Evolutionary conservation across 2,888 invertebrate species (phyloP).

Genomic region (Lissocephala sabroskyi): DNA sequence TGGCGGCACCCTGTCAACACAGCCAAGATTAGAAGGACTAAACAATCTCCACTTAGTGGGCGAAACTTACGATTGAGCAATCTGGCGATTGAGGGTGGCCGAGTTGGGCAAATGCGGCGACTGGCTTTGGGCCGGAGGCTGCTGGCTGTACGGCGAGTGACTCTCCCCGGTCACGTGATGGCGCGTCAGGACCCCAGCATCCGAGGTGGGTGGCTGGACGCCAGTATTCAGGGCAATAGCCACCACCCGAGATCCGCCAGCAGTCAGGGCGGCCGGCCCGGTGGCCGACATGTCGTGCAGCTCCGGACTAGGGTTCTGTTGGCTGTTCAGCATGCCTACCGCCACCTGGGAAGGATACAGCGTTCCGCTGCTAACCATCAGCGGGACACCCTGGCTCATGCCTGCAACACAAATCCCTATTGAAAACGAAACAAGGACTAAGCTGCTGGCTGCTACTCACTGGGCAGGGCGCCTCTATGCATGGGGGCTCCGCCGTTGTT

Average conservation of each 20-base stretch:
- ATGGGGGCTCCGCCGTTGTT: conserved; percentile 61
- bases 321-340: conserved; percentile 32
- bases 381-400: conserved; percentile 50
- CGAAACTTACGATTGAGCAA: conserved; percentile 73
- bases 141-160: conserved; percentile 66
- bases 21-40: too few species aligned
- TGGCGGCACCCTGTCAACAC: conserved; percentile 74
- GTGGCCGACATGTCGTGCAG: conserved; percentile 68
- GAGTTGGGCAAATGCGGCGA: conserved; percentile 74
- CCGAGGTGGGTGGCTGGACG: conserved; percentile 36
- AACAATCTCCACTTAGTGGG: too few species aligned
- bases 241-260: conserved; percentile 33
- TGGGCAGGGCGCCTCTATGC: conserved; percentile 59
- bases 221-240: conserved; percentile 37
- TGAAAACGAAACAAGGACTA: not conserved
- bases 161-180: conserved; percentile 65
- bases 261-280: conserved; percentile 26
- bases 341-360: conserved; percentile 71
- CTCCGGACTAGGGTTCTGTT: conserved; percentile 48
- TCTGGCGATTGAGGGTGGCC: conserved; percentile 74
- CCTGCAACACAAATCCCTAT: conserved; percentile 36
- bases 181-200: conserved; percentile 48
- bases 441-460: conserved; percentile 41
- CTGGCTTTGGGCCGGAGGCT: conserved; percentile 68
- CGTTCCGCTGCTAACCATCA: conserved; percentile 48